Percentiles rank a stretch among this genome's conserved stretches.
These are phyloP conservation scores for Agriopis marginaria DNA, from an alignment of 2,888 invertebrate genomes.

Conservation along the genomic window DNA sequence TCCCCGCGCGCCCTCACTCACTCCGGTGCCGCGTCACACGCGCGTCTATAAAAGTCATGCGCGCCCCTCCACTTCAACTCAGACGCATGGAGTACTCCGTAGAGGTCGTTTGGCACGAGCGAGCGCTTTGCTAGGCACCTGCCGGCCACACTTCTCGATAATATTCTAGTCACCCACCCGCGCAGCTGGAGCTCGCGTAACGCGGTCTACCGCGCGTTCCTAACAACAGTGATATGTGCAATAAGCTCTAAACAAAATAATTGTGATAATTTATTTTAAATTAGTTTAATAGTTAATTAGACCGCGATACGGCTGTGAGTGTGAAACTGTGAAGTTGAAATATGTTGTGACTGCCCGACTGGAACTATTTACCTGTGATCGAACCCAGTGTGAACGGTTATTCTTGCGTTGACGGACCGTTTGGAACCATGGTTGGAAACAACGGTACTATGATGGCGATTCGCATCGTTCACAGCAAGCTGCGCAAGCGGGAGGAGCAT, in stretches of 20 bases:
- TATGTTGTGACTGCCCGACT: slow-evolving; percentile 84
- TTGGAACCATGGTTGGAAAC: slow-evolving; percentile 92
- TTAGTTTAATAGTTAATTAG: slow-evolving; percentile 80
- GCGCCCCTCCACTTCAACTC: slow-evolving; percentile 84
- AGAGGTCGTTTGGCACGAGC: slow-evolving; percentile 88
- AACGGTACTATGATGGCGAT: slow-evolving; percentile 95
- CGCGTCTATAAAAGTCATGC: slow-evolving; percentile 79
- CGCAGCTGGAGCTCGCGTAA: slow-evolving; percentile 82
- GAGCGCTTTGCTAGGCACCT: slow-evolving; percentile 87
- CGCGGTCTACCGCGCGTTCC: slow-evolving; percentile 84
- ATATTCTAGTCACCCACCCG: slow-evolving; percentile 84
- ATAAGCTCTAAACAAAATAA: slow-evolving; percentile 80
- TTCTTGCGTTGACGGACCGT: slow-evolving; percentile 78
- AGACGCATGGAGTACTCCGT: slow-evolving; percentile 87
- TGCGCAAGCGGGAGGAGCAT: slow-evolving; percentile 94
- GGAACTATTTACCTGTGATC: slow-evolving; percentile 82
- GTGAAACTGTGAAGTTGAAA: slow-evolving; percentile 79
- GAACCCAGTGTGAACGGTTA: slow-evolving; percentile 81
- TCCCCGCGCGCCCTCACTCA: slow-evolving; percentile 53
- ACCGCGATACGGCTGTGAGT: slow-evolving; percentile 84
- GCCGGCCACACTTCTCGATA: slow-evolving; percentile 84
- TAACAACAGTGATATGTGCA: slow-evolving; percentile 86
- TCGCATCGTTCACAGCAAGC: slow-evolving; percentile 96
- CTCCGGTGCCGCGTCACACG: slow-evolving; percentile 72
- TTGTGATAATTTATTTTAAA: slow-evolving; percentile 85